Base-by-base conservation (phyloP, 2,888 invertebrate species). In the Oscheius onirici region DNA sequence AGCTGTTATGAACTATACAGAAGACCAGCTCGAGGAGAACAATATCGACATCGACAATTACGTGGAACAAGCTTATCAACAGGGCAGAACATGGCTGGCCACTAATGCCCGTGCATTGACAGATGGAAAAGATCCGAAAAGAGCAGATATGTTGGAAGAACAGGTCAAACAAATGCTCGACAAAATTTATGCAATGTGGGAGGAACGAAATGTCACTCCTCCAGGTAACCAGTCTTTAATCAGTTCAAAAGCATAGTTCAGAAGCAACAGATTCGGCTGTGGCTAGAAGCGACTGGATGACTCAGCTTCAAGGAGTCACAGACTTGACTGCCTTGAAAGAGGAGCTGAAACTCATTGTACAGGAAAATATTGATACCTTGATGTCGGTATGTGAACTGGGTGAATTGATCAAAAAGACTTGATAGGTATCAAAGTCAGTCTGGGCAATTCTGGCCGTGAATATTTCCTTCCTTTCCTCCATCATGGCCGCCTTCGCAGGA, bases 351-450 rank as follows among this genome's bases (percentile, higher is more conserved):
- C 51, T 73, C 22, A 81, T 88, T 44, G 78, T 87, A 49, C 82
- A 87, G 60, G 86, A 87, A 41, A 88, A 88, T 72, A 70, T 88
- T 20, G 88, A 86, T 51, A 88, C 87, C 3, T 73, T 88, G 1
- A 75, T 86, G 74, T 78, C 81, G 34, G 87, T 88, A 58, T 49
- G 79, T 69, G 13, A 6, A 55, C 8, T n/a, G n/a, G n/a, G n/a
- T n/a, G n/a, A n/a, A 26, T 15, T 41, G 11, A 24, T 55, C 8
- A 44, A 5, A 24, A 28, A 51, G 43, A 26, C 55, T 11, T 24
- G 52, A 65, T 71, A 87, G 87, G 76, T 87, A 0, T 83, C 82
- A 2, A 80, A 84, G 55, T 83, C 87, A 0, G 58, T 88, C 34
- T 86, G 86, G 79, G 58, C 76, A 0, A 74, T 88, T 15, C 22